phyloP scores from a whole-genome alignment of 2,113 vertebrate genomes.

The Aegithalos caudatus region DNA sequence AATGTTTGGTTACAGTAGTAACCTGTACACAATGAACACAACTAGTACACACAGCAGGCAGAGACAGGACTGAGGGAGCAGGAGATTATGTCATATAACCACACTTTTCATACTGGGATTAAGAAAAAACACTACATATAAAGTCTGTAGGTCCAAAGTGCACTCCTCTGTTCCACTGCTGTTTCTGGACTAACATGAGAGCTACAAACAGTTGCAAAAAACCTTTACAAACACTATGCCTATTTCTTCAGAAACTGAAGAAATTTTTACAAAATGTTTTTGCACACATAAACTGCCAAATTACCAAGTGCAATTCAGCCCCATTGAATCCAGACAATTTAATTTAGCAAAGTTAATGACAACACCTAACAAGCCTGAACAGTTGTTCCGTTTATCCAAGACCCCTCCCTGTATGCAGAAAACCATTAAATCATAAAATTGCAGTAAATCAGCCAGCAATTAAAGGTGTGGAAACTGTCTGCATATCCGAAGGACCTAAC shows the following conservation, averaged over 20 bases:
- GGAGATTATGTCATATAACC: background rate
- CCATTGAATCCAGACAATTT: background rate
- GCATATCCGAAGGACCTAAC: background rate
- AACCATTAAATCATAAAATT: background rate
- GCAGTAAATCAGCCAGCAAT: background rate
- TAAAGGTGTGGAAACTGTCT: background rate
- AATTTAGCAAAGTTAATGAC: background rate
- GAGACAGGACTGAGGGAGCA: background rate
- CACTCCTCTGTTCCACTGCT: background rate
- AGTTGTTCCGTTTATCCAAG: background rate
- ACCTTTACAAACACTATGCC: background rate
- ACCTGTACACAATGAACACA: background rate
- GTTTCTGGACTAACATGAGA: background rate
- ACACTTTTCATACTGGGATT: background rate
- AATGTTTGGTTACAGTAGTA: background rate
- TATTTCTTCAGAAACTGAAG: background rate
- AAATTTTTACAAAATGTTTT: background rate
- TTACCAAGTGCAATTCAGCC: background rate
- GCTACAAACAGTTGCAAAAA: background rate
- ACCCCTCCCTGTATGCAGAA: background rate
- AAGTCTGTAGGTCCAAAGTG: background rate
- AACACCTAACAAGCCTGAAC: background rate
- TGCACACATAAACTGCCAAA: background rate
- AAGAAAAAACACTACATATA: background rate
- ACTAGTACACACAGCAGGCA: background rate